phyloP scores from a whole-genome alignment of 2,113 vertebrate species.

The Athene cunicularia region DNA sequence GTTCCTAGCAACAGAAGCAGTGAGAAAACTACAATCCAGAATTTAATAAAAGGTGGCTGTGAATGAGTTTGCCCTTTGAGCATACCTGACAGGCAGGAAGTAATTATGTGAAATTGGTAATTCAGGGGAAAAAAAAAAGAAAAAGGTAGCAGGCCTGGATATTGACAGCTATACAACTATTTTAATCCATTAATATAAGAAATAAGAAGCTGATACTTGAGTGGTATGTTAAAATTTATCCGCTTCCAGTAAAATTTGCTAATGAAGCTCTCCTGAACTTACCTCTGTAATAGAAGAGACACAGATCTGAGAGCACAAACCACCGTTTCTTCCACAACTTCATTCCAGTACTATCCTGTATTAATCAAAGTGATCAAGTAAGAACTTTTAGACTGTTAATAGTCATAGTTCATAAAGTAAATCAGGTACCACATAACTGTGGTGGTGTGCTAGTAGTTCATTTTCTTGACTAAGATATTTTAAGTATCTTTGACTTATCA shows the following conservation, averaged over 20 bases:
- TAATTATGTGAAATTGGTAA: neutral
- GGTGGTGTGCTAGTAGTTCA: neutral
- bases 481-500: neutral
- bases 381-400: neutral
- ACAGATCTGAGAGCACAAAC: constrained; percentile 97
- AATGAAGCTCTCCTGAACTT: constrained; percentile 15
- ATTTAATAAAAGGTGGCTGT: neutral
- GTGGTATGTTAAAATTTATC: neutral
- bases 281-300: constrained; percentile 99
- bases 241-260: neutral
- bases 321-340: constrained; percentile 98
- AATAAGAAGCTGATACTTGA: neutral
- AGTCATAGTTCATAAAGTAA: neutral
- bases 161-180: neutral
- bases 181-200: neutral
- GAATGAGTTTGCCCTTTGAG: neutral
- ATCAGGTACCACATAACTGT: neutral
- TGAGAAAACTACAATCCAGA: neutral
- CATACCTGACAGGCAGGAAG: neutral
- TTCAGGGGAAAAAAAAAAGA: neutral
- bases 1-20: neutral
- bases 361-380: neutral
- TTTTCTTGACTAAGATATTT: neutral
- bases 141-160: neutral
- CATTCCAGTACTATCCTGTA: constrained; percentile 96